These are phyloP conservation scores for Zaprionus lineosus DNA, from an alignment of 2,888 invertebrate species.

Conservation along the genomic window DNA sequence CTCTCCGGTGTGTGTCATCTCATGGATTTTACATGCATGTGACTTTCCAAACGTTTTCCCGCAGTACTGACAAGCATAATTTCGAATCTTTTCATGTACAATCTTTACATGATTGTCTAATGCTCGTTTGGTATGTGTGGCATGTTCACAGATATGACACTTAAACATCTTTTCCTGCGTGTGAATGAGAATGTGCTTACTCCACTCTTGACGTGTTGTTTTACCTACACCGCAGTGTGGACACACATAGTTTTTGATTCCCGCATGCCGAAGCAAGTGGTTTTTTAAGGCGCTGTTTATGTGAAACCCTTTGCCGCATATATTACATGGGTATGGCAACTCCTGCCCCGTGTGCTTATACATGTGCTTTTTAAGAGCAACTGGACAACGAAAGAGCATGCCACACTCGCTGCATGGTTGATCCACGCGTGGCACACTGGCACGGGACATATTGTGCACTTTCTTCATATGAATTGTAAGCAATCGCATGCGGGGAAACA, in stretches of 20 bases:
- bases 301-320: slow-evolving; percentile 80
- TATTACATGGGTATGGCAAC: slow-evolving; percentile 79
- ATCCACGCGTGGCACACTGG: slow-evolving; percentile 57
- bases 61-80: slow-evolving; percentile 79
- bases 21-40: slow-evolving; percentile 80
- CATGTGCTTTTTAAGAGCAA: slow-evolving; percentile 80
- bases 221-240: slow-evolving; percentile 81
- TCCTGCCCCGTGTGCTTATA: slow-evolving; percentile 80
- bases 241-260: slow-evolving; percentile 81
- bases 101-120: slow-evolving; percentile 78
- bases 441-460: slow-evolving; percentile 66
- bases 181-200: slow-evolving; percentile 79
- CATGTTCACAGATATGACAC: slow-evolving; percentile 77
- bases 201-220: slow-evolving; percentile 81
- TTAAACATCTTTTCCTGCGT: slow-evolving; percentile 81
- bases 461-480: slow-evolving; percentile 78
- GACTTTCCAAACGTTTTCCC: slow-evolving; percentile 80
- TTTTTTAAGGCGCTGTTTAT: slow-evolving; percentile 81
- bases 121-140: slow-evolving; percentile 80
- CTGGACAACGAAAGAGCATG: slow-evolving; percentile 77
- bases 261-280: slow-evolving; percentile 80
- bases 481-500: slow-evolving; percentile 76
- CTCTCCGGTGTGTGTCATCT: slow-evolving; percentile 80
- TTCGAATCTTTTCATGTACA: slow-evolving; percentile 77
- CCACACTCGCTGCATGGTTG: slow-evolving; percentile 78